Evolutionary conservation across 2,797 vertebrate species (phyloP), one percentile per base, ranked within the genome.

Genomic region (Perodicticus potto): DNA sequence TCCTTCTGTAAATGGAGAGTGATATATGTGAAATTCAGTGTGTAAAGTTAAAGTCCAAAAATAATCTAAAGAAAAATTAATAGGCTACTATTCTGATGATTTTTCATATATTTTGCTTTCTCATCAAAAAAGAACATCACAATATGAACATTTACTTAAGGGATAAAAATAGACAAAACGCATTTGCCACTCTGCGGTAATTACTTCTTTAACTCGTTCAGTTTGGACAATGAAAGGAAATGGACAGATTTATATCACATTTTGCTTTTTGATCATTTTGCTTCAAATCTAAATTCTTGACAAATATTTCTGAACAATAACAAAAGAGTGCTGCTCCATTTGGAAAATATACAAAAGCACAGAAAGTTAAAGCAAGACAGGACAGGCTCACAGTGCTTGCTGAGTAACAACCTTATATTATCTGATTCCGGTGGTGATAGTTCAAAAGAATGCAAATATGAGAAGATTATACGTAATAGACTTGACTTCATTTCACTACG

Each of bases 21-120:
- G 23, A 27, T 32, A 29, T 3, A 72, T 77, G 40, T 40, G 22
- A 82, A 92, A 57, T 55, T 69, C 63, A 59, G 23, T 73, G 17
- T 13, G n/a, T 29, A 67, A 5, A 32, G 57, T 94, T 95, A 82
- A 92, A 92, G 57, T 78, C 86, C 16, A 27, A 1, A 78, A 83
- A 63, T 78, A 37, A 43, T 92, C 92, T 84, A 83, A 70, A 61
- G n/a, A 73, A 93, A 81, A 94, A 77, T 81, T 45, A 94, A 61
- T 22, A 34, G 1, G n/a, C 63, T 77, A 29, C 13, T 1, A 74
- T 69, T 92, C 91, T 80, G 93, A 92, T 90, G 29, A 27, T 63
- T 57, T 91, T 81, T 61, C 53, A 91, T 40, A 32, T 55, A 78
- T 45, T 89, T 86, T 91, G 82, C 13, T 81, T 91, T 84, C 86